Evolutionary conservation across 2,797 vertebrate genomes (phyloP), one percentile per base, ranked within the genome.

Genomic region (Smutsia temminckii): DNA sequence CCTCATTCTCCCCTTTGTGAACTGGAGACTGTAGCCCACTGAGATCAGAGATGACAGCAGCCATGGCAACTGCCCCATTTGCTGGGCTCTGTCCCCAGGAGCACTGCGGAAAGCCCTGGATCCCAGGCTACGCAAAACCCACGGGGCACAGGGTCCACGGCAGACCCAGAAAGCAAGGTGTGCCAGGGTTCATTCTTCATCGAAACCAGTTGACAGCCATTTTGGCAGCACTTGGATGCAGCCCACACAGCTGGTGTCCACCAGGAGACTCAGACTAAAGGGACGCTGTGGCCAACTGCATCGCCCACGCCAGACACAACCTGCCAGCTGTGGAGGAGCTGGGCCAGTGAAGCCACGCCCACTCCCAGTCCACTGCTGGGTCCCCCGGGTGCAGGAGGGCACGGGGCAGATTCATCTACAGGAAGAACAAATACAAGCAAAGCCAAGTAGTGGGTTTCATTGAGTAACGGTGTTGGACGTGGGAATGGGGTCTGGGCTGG

Each of bases 291-390:
- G 37, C 64, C 16, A 25, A 51, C n/a, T 20, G 16, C 0, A 5
- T 53, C 74, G 2, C 51, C 3, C 2, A n/a, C 20, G 6, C 68
- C 69, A 9, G 18, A 42, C 10, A 25, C 25, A 5, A 27, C 40
- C 20, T 9, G 6, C 46, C 10, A 10, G 46, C 46, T 46, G 46
- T 46, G 46, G 46, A 46, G 46, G 10, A 12, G 46, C 40, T 6
- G 40, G 40, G 40, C 40, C 40, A n/a, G 40, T 40, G 40, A 7
- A 40, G 40, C 32, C 13, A 6, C 27, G 0, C 29, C 66, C 12
- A 1, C 89, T 21, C 34, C 1, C 3, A 1, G 4, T 5, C 9
- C 42, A n/a, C 2, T 2, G 0, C 34, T 2, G 0, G 8, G 29
- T 5, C 51, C 51, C 37, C 0, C 8, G 1, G 25, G 3, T 53